Evolutionary conservation across 2,113 vertebrate species (phyloP), one percentile per base, ranked within the genome.

Genomic region (Gallinago media): DNA sequence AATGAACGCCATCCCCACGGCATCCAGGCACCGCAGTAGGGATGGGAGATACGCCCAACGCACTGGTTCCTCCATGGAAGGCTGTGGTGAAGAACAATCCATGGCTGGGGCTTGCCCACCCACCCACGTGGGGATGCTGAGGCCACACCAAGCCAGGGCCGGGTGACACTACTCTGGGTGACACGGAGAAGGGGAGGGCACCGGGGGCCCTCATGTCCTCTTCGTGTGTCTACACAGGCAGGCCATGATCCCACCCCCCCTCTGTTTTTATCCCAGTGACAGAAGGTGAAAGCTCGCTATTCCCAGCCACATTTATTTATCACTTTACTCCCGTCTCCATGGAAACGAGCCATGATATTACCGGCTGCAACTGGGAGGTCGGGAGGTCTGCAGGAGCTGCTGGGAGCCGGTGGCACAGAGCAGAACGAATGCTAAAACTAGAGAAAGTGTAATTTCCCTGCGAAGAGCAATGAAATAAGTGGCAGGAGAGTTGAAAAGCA

Each of bases 401-500:
- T 58, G 58, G 85, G 85, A 85, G 81, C 84, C 50, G 6, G 40
- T 15, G 40, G 68, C 80, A 89, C 32, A 10, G 59, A 88, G 63
- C 66, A 56, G 62, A 59, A 80, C 71, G 66, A 71, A 70, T 32
- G 79, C 67, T 88, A 38, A 36, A 77, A 32, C 40, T 8, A 36
- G 61, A 31, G 52, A 68, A 86, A 89, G 91, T 25, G 46, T 66
- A 38, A 89, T 68, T 50, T 74, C 85, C 71, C 70, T 86, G 74
- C 62, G 63, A 85, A 88, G 49, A 96, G 85, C 85, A 68, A 59
- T 46, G 81, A 68, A 71, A n/a, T 54, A 80, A 89, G 58, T 58
- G 90, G 90, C 85, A 94, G 81, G 70, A 88, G 84, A 87, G 87
- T 61, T 86, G 82, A 66, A 89, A 86, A 89, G 90, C 82, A 63